Base-by-base conservation (phyloP, 2,797 vertebrate genomes). In the Eremophila alpestris region DNA sequence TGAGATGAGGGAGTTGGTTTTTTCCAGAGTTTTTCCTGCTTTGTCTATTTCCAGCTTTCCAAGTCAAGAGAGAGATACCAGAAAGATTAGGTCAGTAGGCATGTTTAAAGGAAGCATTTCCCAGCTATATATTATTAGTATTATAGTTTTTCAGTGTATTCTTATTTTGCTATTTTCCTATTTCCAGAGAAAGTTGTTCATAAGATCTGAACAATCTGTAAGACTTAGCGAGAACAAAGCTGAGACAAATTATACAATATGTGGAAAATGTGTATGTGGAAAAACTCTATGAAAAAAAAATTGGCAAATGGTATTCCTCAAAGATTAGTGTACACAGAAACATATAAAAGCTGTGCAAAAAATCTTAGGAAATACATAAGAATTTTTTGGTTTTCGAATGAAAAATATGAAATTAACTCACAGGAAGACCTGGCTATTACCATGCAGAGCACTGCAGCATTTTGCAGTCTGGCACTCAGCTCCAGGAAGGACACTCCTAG, bases 251-350 rank as follows among this genome's bases (percentile, higher is more conserved):
- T 69, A 76, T 91, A 79, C 45, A 24, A 18, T 79, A n/a, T 73
- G 69, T 91, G 80, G 88, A 95, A 94, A 96, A 94, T 62, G 45
- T 71, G 30, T 81, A 70, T 71, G 88, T 75, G 90, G 90, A 94
- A 95, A 95, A 93, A 67, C 40, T 94, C 58, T 65, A 16, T n/a
- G 41, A 84, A 94, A 38, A 82, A 95, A 92, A 85, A 83, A 14
- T 56, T 87, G 71, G 82, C 85, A 89, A 92, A 90, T 78, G 17
- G 8, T 91, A 74, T 82, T 94, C 63, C 70, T 94, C 45, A 54
- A 87, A 94, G 56, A 73, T 90, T 83, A 56, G 41, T 49, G 49
- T 85, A 74, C 54, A 45, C 22, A 76, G 63, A 89, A 92, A 87
- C 34, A 49, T 58, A 88, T 32, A 79, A 79, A 90, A 85, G n/a